A percentile compares a stretch with the other conserved stretches of the same genome.
phyloP scores from a whole-genome alignment of 2,797 vertebrate species.

The Argya squamiceps region DNA sequence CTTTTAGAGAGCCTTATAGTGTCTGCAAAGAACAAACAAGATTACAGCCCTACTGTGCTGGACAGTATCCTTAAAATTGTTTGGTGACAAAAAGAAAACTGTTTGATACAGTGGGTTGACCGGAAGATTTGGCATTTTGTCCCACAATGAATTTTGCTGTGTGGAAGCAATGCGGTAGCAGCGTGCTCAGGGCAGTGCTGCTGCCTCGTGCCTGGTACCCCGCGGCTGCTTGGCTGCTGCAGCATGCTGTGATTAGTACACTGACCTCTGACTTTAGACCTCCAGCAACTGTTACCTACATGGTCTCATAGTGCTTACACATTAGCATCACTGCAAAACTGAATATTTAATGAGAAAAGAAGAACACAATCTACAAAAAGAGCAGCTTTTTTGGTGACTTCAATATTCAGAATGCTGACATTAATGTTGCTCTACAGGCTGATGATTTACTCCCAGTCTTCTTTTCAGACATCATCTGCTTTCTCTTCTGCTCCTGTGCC shows the following conservation, averaged over 20 bases:
- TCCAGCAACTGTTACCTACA: conserved; percentile 16
- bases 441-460: not conserved
- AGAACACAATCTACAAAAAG: not conserved
- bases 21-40: conserved; percentile 51
- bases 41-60: not conserved
- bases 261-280: not conserved
- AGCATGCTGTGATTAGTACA: not conserved
- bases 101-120: accelerated
- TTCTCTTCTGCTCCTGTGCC: not conserved
- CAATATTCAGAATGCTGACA: not conserved
- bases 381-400: not conserved
- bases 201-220: not conserved
- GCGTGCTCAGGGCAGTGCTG: not conserved
- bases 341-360: conserved; percentile 3
- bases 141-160: not conserved
- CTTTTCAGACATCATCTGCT: not conserved
- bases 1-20: conserved; percentile 67
- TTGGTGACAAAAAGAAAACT: not conserved
- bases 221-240: not conserved
- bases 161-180: not conserved
- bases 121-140: not conserved
- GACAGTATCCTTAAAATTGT: not conserved
- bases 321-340: not conserved
- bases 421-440: not conserved
- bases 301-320: not conserved